Evolutionary conservation across 2,888 invertebrate genomes (phyloP), one percentile per base, ranked within the genome.

Genomic region (Eurois occulta): DNA sequence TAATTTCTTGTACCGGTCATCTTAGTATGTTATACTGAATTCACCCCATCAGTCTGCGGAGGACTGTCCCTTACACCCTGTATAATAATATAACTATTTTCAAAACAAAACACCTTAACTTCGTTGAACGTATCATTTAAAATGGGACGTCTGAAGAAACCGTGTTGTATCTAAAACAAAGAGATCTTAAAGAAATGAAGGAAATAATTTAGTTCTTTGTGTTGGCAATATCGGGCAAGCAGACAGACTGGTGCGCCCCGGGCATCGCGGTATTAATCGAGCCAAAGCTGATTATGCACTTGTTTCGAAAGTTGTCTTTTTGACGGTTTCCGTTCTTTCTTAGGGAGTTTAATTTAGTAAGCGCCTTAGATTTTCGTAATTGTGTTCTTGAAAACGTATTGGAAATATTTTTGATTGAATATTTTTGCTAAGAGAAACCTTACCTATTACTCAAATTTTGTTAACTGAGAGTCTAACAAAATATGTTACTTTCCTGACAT

Each of bases 131-230:
- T 82, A 75, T 75, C 78, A 77, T 78, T 81, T 80, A 73, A 85
- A 85, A 80, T 46, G 24, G 24, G 60, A 72, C 48, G 68, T 78
- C 76, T 85, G 81, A 88, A 90, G 82, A 88, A 88, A 89, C 86
- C 86, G 80, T 87, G 87, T 91, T 94, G 92, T 93, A 91, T 94
- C 91, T 93, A 92, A 94, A 94, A 94, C 93, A 95, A 94, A 94
- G 93, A 94, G 92, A 92, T 92, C 90, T 91, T 93, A 89, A 93
- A 94, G 93, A 94, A 95, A 94, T 92, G 92, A 88, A 93, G 94
- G 94, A 95, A 96, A 95, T 95, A 94, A 96, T 96, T 95, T 95
- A 95, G 94, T 95, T 95, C 95, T 95, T 95, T 95, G 94, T 94
- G 92, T 90, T 91, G 91, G 95, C 94, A 94, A 94, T 96, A 95